Conservation (phyloP, 2,888 invertebrate genomes). For the Cryptocephalus moraei region DNA sequence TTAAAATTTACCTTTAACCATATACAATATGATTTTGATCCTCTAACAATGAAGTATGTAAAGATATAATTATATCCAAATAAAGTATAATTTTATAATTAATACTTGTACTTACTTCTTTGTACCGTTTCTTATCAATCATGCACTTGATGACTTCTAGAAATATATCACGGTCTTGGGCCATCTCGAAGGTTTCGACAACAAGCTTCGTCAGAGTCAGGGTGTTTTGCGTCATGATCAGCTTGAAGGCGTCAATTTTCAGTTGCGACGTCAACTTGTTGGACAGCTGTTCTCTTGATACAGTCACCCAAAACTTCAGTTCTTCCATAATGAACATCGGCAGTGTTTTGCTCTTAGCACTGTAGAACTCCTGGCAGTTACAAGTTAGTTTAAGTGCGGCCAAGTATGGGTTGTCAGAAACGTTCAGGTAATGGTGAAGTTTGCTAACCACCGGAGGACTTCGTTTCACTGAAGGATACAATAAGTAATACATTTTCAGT, state of each 20-base stretch:
- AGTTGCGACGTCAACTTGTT: constrained; percentile 43
- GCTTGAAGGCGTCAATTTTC: constrained; percentile 63
- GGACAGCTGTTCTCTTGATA: constrained; percentile 31
- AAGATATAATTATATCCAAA: no score
- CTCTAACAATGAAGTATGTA: no score
- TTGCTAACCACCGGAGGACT: constrained; percentile 33
- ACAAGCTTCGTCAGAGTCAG: constrained; percentile 52
- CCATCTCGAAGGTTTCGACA: constrained; percentile 53
- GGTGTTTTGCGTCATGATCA: constrained; percentile 58
- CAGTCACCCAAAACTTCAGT: constrained; percentile 43
- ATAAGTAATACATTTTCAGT: neutral
- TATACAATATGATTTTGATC: no score
- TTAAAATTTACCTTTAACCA: no score
- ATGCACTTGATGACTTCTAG: constrained; percentile 50
- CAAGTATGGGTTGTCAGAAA: constrained; percentile 48
- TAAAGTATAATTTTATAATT: no score
- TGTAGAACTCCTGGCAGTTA: constrained; percentile 52
- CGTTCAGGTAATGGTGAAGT: constrained; percentile 30
- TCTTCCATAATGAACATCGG: constrained; percentile 54
- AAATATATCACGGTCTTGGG: constrained; percentile 50
- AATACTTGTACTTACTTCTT: constrained; percentile 46
- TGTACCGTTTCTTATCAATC: constrained; percentile 49
- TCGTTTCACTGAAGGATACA: constrained; percentile 30
- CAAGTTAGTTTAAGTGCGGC: constrained; percentile 48
- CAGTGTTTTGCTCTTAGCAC: constrained; percentile 51